These are phyloP conservation scores for Bhutanitis thaidina DNA, from an alignment of 2,888 invertebrate species.

Conservation along the genomic window DNA sequence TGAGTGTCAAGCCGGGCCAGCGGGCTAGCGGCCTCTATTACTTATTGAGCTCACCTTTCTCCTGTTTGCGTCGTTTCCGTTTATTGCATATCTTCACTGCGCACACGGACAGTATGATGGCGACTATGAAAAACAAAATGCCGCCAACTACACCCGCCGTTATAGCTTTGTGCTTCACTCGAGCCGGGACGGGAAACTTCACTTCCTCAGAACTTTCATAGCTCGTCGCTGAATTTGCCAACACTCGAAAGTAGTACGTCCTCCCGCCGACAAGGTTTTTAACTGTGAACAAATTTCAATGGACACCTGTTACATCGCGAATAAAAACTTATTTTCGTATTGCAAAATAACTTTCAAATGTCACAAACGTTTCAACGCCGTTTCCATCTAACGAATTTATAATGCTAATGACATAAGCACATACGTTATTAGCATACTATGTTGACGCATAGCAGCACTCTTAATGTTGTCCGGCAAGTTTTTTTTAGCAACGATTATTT, in stretches of 20 bases:
- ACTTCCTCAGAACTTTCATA: conserved; percentile 93
- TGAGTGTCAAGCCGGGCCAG: conserved; percentile 32
- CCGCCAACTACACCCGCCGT: conserved; percentile 98
- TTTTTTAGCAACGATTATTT: conserved; percentile 5
- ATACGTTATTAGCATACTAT: conserved; percentile 19
- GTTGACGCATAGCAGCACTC: conserved; percentile 4
- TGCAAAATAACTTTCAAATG: neutral
- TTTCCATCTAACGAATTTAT: neutral
- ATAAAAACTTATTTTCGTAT: neutral
- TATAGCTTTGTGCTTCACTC: conserved; percentile 96
- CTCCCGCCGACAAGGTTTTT: conserved; percentile 95
- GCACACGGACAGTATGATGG: conserved; percentile 97
- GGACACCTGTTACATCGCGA: neutral
- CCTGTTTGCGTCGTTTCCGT: conserved; percentile 97
- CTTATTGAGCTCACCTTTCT: conserved; percentile 89
- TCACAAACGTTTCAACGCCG: too few relatives aligned
- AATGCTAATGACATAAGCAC: conserved; percentile 20
- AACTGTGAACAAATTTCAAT: conserved; percentile 75
- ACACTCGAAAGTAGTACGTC: conserved; percentile 94
- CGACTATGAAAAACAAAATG: conserved; percentile 97
- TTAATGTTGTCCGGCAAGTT: conserved; percentile 9
- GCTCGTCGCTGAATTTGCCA: conserved; percentile 92
- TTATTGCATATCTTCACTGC: conserved; percentile 99
- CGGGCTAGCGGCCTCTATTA: conserved; percentile 52
- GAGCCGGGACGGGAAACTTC: conserved; percentile 92